phyloP scores from a whole-genome alignment of 2,797 vertebrate genomes.

The Oreonectes daqikongensis region DNA sequence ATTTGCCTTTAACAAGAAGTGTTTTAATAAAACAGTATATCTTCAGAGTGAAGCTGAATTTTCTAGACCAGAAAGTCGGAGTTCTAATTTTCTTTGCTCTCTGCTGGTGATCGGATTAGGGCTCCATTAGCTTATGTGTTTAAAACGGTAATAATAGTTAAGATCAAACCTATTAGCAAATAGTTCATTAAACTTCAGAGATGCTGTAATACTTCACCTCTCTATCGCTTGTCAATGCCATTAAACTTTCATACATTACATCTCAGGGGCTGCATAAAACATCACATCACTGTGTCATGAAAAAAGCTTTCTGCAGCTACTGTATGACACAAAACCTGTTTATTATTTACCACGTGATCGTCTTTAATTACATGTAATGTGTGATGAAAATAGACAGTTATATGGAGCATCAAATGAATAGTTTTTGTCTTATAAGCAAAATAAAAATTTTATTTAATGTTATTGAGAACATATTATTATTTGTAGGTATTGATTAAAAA shows the following conservation, averaged over 20 bases:
- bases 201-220: slow-evolving; percentile 19
- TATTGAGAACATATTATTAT: not conserved
- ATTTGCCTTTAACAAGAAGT: slow-evolving; percentile 23
- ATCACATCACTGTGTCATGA: not conserved
- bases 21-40: slow-evolving; percentile 29
- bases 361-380: not conserved
- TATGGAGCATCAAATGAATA: not conserved
- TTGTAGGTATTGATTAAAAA: not conserved
- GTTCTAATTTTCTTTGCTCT: slow-evolving; percentile 27
- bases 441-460: not conserved
- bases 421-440: not conserved
- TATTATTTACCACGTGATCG: not conserved
- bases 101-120: slow-evolving; percentile 42
- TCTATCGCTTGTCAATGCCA: slow-evolving; percentile 21
- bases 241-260: slow-evolving; percentile 19
- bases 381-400: not conserved
- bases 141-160: slow-evolving; percentile 11
- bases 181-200: slow-evolving; percentile 21
- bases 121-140: slow-evolving; percentile 6
- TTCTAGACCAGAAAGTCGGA: slow-evolving; percentile 36
- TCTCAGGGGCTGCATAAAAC: slow-evolving; percentile 16
- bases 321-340: not conserved
- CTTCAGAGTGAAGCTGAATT: not conserved
- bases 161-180: slow-evolving; percentile 26
- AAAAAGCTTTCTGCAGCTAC: slow-evolving; percentile 8